These are phyloP conservation scores for Phalanger gymnotis DNA, from an alignment of 2,797 vertebrate genomes.

Conservation along the genomic window DNA sequence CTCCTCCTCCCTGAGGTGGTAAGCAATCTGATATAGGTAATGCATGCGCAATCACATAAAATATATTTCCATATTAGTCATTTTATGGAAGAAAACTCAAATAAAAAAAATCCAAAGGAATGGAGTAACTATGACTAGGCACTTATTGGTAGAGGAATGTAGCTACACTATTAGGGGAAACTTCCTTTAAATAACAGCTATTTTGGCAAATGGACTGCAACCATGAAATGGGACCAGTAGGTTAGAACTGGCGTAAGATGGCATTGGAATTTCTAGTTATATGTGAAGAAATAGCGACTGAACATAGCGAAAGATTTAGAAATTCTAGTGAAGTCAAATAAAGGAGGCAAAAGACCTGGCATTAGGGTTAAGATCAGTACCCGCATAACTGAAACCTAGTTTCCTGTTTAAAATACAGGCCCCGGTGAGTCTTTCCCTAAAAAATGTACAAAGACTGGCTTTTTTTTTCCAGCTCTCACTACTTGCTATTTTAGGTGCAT, in stretches of 20 bases:
- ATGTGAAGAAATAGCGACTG: constrained; percentile 45
- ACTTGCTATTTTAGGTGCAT: background rate
- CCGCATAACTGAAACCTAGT: constrained; percentile 54
- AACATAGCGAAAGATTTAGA: constrained; percentile 61
- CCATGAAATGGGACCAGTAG: constrained; percentile 48
- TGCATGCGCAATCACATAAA: background rate
- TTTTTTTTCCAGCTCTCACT: background rate
- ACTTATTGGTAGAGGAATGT: background rate
- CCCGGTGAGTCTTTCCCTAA: constrained; percentile 50
- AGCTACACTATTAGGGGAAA: constrained; percentile 1
- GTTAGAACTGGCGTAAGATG: constrained; percentile 32
- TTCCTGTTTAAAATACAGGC: constrained; percentile 63
- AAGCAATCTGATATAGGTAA: background rate
- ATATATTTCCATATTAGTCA: too few relatives aligned
- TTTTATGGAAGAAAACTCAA: constrained; percentile 20
- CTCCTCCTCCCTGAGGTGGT: background rate
- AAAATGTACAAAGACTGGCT: constrained; percentile 40
- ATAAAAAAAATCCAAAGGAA: constrained; percentile 30
- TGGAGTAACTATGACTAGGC: background rate
- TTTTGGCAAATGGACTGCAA: constrained; percentile 29
- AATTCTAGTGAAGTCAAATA: constrained; percentile 68
- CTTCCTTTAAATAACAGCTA: background rate
- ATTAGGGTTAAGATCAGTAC: constrained; percentile 45
- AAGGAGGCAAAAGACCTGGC: constrained; percentile 34
- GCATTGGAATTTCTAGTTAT: background rate